These are phyloP conservation scores for Ficedula albicollis DNA, from an alignment of 2,797 vertebrate species.

Conservation along the genomic window DNA sequence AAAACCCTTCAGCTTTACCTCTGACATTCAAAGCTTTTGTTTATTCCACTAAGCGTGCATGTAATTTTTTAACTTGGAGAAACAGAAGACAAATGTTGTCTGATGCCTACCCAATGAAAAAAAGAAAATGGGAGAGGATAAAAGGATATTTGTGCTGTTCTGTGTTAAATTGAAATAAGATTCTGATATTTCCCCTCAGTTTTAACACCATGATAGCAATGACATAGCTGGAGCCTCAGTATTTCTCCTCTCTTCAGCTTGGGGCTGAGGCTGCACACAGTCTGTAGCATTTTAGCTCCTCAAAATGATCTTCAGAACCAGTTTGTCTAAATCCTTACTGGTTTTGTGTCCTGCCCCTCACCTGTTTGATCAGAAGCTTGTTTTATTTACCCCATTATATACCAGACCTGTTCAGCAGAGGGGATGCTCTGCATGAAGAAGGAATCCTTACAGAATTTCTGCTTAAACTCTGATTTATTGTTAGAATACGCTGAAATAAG, in stretches of 20 bases:
- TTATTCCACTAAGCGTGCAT: background rate
- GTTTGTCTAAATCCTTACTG: background rate
- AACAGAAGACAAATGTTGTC: background rate
- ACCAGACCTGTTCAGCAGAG: background rate
- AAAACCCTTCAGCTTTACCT: conserved; percentile 61
- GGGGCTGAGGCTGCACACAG: background rate
- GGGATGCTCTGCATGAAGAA: background rate
- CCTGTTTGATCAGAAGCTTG: background rate
- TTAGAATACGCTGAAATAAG: background rate
- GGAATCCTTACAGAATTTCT: background rate
- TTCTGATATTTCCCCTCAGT: background rate
- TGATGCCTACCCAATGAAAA: background rate
- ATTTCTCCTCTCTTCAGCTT: background rate
- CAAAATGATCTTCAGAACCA: background rate
- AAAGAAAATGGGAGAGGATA: background rate
- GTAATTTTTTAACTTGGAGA: background rate
- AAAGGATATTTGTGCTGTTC: background rate
- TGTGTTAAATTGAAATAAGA: background rate
- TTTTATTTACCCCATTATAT: background rate
- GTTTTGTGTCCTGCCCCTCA: background rate
- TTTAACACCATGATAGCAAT: background rate
- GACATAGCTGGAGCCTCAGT: background rate
- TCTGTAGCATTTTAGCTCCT: background rate
- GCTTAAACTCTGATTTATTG: background rate
- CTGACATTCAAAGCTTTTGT: conserved; percentile 54